Evolutionary conservation across 2,113 vertebrate genomes (phyloP).

Genomic region (Piaya cayana): DNA sequence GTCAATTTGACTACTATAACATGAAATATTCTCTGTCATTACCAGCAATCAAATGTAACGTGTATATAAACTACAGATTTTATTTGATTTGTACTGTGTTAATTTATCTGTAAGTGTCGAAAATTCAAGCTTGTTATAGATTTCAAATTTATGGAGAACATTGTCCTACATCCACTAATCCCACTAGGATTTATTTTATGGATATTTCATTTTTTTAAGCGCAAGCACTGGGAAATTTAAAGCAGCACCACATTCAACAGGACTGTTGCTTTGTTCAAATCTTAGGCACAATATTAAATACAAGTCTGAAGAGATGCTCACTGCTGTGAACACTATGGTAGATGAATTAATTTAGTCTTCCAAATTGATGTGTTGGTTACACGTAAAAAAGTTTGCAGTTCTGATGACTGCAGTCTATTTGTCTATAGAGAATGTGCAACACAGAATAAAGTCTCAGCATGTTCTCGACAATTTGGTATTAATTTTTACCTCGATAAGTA

Average conservation of each 20-base stretch:
- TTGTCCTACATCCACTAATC: background rate
- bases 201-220: background rate
- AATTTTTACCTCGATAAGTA: background rate
- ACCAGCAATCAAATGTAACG: background rate
- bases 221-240: background rate
- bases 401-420: background rate
- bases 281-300: background rate
- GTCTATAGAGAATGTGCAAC: background rate
- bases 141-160: background rate
- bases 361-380: background rate
- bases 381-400: background rate
- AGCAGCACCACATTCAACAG: background rate
- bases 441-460: background rate
- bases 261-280: background rate
- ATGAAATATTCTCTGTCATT: background rate
- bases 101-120: background rate
- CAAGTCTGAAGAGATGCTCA: background rate
- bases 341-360: background rate
- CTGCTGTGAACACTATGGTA: background rate
- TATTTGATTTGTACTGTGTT: background rate
- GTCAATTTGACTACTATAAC: background rate
- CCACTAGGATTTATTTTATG: background rate
- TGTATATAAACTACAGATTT: background rate
- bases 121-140: background rate
- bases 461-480: background rate